Evolutionary conservation across 2,113 vertebrate species (phyloP), one percentile per base, ranked within the genome.

Genomic region (Bubo scandiacus): DNA sequence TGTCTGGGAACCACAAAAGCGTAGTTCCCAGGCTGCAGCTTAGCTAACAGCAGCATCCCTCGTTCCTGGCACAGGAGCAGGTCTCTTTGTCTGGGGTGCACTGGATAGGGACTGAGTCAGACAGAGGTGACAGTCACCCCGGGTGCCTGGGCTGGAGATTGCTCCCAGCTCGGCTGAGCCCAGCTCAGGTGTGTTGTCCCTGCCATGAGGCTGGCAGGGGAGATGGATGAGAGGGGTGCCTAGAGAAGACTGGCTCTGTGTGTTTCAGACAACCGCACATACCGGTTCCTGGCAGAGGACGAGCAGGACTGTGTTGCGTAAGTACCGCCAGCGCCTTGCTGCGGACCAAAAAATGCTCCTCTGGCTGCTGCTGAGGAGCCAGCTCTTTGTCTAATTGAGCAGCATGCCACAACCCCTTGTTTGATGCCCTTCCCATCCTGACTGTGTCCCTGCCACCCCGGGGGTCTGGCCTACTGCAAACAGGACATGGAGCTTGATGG

Each of bases 201-300:
- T 68, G 59, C 26, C 2, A 3, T 42, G 27, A 49, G 66, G 47
- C 83, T 59, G 73, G 54, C 20, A 57, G 40, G 19, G 1, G 5
- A n/a, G 70, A 13, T 40, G 38, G 25, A 7, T 0, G 8, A n/a
- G n/a, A 1, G 2, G 23, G 38, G 21, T 30, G 14, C 57, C 58
- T 26, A 68, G 72, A 27, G 19, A n/a, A 66, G 38, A 22, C 9
- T 0, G 30, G 10, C 57, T 84, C 43, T 88, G 10, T 94, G 55
- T 92, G 36, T 68, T 97, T 47, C 94, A 98, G 98, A 98, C 97
- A 98, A 98, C 51, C 95, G 97, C 70, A 98, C 97, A 2, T 98
- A 98, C 74, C 93, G 89, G 84, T 98, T 98, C 80, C 96, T 96
- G 65, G 96, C 98, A 25, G 95, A 98, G 62, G 97, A 98, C 21